Conservation (phyloP, 2,113 vertebrate genomes). For the Tachysurus vachellii region DNA sequence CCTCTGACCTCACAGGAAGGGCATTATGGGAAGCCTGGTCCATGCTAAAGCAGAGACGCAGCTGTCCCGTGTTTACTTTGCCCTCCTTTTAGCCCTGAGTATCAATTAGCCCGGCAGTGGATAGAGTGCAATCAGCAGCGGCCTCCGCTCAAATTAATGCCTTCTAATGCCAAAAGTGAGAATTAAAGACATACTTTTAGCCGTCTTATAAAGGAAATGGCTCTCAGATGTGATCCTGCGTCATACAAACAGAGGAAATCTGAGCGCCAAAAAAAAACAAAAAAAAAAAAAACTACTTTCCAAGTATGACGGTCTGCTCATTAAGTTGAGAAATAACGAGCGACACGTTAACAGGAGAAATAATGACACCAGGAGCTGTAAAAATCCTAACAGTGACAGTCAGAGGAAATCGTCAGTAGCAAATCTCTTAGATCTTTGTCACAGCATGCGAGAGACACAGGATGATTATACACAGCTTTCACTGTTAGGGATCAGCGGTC, state of each 20-base stretch:
- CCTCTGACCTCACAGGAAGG: conserved; percentile 65
- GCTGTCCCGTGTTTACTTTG: conserved; percentile 68
- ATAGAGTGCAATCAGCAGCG: conserved; percentile 48
- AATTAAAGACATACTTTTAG: conserved; percentile 35
- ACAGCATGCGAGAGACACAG: background rate
- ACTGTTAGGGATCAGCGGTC: background rate
- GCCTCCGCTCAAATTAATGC: conserved; percentile 56
- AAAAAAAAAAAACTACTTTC: background rate
- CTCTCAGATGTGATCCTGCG: conserved; percentile 42
- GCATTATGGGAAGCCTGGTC: conserved; percentile 61
- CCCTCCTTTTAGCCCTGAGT: conserved; percentile 53
- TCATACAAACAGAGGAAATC: conserved; percentile 14
- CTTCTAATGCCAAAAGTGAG: conserved; percentile 51
- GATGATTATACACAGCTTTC: conserved; percentile 18
- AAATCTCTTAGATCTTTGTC: background rate
- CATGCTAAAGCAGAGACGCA: conserved; percentile 60
- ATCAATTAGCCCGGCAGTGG: conserved; percentile 65
- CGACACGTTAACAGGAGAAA: background rate
- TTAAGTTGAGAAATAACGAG: background rate
- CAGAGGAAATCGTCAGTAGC: background rate
- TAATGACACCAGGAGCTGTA: background rate
- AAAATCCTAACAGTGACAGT: background rate
- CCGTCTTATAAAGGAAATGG: conserved; percentile 30
- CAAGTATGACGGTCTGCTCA: background rate
- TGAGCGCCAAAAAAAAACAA: background rate